These are phyloP conservation scores for Passer montanus DNA, from an alignment of 2,113 vertebrate genomes.

Conservation along the genomic window DNA sequence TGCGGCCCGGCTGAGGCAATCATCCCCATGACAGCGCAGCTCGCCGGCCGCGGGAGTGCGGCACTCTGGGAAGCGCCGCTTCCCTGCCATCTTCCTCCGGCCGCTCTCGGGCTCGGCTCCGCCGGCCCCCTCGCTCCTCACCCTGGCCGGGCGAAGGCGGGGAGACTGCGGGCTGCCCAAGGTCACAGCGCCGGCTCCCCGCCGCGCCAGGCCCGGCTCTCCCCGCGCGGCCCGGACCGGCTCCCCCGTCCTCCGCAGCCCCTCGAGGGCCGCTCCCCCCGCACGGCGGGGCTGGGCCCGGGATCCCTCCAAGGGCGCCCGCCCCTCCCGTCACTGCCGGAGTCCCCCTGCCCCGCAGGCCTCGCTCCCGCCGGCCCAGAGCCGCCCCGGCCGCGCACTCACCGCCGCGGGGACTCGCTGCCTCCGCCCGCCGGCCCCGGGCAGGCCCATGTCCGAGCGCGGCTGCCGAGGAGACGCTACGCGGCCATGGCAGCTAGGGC, in stretches of 20 bases:
- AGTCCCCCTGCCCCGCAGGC: not conserved
- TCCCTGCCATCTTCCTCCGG: not conserved
- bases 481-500: conserved; percentile 39
- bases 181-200: not conserved
- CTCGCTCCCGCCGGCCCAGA: not conserved
- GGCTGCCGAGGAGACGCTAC: not conserved
- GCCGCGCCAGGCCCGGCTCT: not conserved
- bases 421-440: not conserved
- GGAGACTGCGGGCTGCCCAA: not conserved
- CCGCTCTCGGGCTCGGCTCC: not conserved
- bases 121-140: not conserved
- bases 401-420: conserved; percentile 6
- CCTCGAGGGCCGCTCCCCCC: not conserved
- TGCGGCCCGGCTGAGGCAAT: not conserved
- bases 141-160: not conserved
- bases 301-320: not conserved
- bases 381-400: not conserved
- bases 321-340: not conserved
- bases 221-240: not conserved
- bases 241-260: not conserved
- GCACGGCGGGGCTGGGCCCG: not conserved
- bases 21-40: conserved; percentile 43
- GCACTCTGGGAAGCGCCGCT: not conserved
- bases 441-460: conserved; percentile 53
- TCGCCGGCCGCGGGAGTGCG: not conserved